A percentile compares a stretch with the other conserved stretches of the same genome.
These are phyloP conservation scores for Oostethus manadensis DNA, from an alignment of 2,113 vertebrate genomes.

Conservation along the genomic window DNA sequence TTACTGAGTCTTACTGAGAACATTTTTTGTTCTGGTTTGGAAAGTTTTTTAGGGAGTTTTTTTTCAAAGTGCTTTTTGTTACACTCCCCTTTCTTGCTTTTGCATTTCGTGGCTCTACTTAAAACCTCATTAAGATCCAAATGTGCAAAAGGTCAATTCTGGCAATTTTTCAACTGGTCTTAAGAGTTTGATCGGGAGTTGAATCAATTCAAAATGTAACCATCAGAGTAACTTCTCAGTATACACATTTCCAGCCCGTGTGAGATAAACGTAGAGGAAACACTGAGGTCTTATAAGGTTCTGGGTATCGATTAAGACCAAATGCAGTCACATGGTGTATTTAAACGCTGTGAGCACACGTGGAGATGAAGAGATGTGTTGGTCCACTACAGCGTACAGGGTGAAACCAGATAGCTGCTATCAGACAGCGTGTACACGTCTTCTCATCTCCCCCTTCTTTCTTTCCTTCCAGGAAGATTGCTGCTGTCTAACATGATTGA, in stretches of 20 bases:
- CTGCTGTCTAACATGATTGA: conserved; percentile 54
- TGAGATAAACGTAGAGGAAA: not conserved
- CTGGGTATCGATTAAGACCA: not conserved
- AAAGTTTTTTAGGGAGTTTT: too few relatives aligned
- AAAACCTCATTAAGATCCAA: too few relatives aligned
- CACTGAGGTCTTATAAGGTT: not conserved
- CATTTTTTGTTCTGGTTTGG: too few relatives aligned
- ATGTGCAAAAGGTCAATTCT: too few relatives aligned
- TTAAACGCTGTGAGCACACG: conserved; percentile 18
- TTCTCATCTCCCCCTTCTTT: conserved; percentile 2
- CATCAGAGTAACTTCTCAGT: too few relatives aligned
- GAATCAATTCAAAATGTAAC: too few relatives aligned
- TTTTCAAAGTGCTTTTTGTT: too few relatives aligned
- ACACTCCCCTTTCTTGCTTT: too few relatives aligned
- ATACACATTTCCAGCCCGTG: not conserved
- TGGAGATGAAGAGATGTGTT: conserved; percentile 27
- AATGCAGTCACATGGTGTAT: conserved; percentile 14
- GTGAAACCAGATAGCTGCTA: conserved; percentile 48
- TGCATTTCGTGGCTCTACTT: too few relatives aligned
- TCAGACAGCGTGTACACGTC: conserved; percentile 44
- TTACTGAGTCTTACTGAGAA: too few relatives aligned
- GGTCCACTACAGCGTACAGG: conserved; percentile 36
- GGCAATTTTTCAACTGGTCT: too few relatives aligned
- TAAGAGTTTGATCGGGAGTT: too few relatives aligned
- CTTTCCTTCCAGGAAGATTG: conserved; percentile 48